These are phyloP conservation scores for Magallana ariakensis DNA, from an alignment of 1,140 invertebrate species.

Conservation along the genomic window DNA sequence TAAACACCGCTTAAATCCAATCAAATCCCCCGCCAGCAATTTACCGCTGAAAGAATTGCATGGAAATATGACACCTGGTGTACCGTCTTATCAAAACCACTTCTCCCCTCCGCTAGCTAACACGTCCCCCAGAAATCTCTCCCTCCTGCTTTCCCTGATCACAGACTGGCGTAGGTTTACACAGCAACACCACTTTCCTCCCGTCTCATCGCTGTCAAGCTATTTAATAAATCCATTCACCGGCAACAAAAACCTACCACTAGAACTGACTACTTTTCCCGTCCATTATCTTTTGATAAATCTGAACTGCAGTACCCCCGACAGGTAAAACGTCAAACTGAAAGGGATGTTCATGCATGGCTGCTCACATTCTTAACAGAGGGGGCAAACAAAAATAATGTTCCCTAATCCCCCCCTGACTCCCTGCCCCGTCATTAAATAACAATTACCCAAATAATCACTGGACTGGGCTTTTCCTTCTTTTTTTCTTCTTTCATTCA, in stretches of 20 bases:
- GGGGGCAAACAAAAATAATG: slow-evolving; percentile 15
- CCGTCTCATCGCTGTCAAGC: slow-evolving; percentile 17
- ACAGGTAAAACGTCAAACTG: slow-evolving; percentile 34
- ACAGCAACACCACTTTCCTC: background rate
- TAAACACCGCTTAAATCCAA: background rate
- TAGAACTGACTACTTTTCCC: background rate
- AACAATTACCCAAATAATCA: slow-evolving; percentile 29
- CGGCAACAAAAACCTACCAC: slow-evolving; percentile 1
- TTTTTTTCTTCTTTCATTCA: background rate
- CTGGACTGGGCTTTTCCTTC: too few relatives aligned
- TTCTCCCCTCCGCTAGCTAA: background rate
- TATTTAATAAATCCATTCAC: slow-evolving; percentile 25
- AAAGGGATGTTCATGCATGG: slow-evolving; percentile 9
- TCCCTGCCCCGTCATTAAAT: slow-evolving; percentile 12
- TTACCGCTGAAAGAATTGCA: background rate
- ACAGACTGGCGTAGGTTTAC: too few relatives aligned
- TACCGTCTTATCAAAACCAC: background rate
- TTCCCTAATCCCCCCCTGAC: background rate
- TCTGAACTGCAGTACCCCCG: slow-evolving; percentile 20
- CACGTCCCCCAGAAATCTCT: too few relatives aligned
- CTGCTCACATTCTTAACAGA: background rate
- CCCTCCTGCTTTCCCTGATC: too few relatives aligned
- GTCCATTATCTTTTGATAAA: slow-evolving; percentile 34
- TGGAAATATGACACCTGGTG: too few relatives aligned
- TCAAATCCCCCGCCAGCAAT: background rate